Conservation (phyloP, 2,113 vertebrate species). For the Clarias magur region DNA sequence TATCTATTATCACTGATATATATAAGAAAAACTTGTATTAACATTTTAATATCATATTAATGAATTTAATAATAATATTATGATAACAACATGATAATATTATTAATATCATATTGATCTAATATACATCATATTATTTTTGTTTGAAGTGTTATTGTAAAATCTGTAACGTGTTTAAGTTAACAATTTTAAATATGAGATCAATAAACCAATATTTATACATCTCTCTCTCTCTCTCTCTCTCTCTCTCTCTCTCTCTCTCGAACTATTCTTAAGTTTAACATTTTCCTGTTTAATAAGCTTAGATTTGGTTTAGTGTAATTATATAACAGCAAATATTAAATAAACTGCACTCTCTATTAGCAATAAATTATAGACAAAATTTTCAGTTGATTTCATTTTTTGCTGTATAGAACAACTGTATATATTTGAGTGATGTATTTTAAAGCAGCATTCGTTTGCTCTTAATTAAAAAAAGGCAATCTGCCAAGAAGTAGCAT, state of each 20-base stretch:
- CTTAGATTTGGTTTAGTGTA: not conserved
- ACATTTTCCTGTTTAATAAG: not conserved
- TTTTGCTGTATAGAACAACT: not conserved
- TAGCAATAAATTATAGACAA: not conserved
- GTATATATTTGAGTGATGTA: not conserved
- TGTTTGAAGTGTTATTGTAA: not conserved
- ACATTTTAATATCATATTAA: too few relatives aligned
- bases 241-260: not conserved
- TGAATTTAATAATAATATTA: too few relatives aligned
- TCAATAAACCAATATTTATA: not conserved
- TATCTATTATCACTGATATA: not conserved
- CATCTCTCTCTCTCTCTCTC: too few relatives aligned
- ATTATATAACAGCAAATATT: not conserved
- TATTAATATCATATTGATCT: too few relatives aligned
- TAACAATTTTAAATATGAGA: not conserved
- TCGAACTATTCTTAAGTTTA: not conserved
- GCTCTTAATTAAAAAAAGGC: slow-evolving; percentile 51
- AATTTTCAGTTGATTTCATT: not conserved
- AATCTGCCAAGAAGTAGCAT: slow-evolving; percentile 32
- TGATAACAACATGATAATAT: too few relatives aligned
- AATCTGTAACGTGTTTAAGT: not conserved
- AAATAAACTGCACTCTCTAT: not conserved
- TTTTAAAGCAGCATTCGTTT: slow-evolving; percentile 32
- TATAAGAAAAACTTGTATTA: too few relatives aligned
- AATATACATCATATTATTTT: too few relatives aligned